A percentile compares a stretch with the other conserved stretches of the same genome.
Evolutionary conservation across 2,888 invertebrate genomes (phyloP).

Genomic region (Sisyra terminalis): DNA sequence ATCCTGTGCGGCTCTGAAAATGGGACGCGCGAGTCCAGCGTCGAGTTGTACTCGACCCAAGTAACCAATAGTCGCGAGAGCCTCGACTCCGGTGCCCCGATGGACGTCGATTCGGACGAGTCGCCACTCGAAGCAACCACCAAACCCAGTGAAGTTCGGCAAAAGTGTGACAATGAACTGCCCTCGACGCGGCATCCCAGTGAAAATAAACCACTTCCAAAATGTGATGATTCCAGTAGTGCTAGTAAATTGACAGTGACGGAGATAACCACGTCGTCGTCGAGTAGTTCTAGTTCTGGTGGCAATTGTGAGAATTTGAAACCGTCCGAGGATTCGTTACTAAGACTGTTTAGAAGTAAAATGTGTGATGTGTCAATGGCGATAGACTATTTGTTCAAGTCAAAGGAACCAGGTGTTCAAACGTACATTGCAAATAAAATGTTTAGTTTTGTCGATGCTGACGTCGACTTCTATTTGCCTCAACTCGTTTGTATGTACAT

Average conservation of each 20-base stretch:
- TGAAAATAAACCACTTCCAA: not conserved
- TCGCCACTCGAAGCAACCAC: not conserved
- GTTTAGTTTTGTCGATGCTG: slow-evolving; percentile 81
- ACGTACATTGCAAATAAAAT: slow-evolving; percentile 95
- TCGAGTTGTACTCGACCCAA: slow-evolving; percentile 30
- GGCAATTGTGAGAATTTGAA: no score
- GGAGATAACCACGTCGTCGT: slow-evolving; percentile 18
- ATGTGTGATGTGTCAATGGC: slow-evolving; percentile 98
- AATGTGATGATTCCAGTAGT: not conserved
- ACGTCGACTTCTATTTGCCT: slow-evolving; percentile 95
- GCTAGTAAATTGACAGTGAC: slow-evolving; percentile 10
- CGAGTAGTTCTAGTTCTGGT: slow-evolving; percentile 19
- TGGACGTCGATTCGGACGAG: slow-evolving; percentile 11
- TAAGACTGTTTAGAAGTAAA: slow-evolving; percentile 91
- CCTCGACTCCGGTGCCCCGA: slow-evolving; percentile 43
- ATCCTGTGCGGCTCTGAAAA: slow-evolving; percentile 44
- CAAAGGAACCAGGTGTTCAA: slow-evolving; percentile 95
- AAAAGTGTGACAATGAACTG: slow-evolving; percentile 14
- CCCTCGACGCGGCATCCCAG: slow-evolving; percentile 13
- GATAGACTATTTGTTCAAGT: slow-evolving; percentile 93
- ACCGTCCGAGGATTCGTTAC: slow-evolving; percentile 46
- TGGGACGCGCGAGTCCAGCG: slow-evolving; percentile 31
- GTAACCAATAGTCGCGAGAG: slow-evolving; percentile 54
- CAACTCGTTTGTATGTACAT: slow-evolving; percentile 97
- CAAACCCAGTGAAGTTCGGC: slow-evolving; percentile 5